Base-by-base conservation (phyloP, 2,797 vertebrate species). In the Hephaestus fuliginosus region DNA sequence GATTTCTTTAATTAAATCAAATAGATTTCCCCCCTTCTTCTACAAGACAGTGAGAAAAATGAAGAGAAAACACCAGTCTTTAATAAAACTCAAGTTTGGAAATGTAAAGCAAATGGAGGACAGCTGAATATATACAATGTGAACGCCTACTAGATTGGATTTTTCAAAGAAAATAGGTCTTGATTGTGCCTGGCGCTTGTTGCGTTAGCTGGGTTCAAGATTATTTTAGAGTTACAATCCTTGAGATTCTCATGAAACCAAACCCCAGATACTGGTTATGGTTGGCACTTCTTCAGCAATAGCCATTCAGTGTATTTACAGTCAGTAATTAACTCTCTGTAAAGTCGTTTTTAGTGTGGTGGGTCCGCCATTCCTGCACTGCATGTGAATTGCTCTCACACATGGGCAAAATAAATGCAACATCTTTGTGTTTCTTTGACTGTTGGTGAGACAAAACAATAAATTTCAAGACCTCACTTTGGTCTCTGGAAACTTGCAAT, bases 1-100 rank as follows among this genome's bases (percentile, higher is more conserved):
- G 51, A 67, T 65, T 48, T 72, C 55, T 60, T 56, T 69, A 56
- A 83, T 87, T 78, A 63, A 80, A 72, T 80, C 43, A 46, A 61
- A 80, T 78, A 17, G 48, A 77, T 49, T 46, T 9, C 18, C 12
- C 5, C n/a, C 7, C 30, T 33, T 5, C 28, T 57, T 43, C 65
- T 25, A 53, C 15, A 48, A 49, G n/a, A 57, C 39, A 25, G 68
- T 36, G 48, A 43, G 68, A 74, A 2, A 84, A 81, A 78, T 63
- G 30, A 66, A 17, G 60, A 60, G 12, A 81, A 78, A 84, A 86
- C 69, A 78, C 20, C 15, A 20, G 46, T 68, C 46, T 71, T 73
- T 82, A 74, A 70, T 82, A 77, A 82, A 70, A 66, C 15, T 62
- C 46, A 30, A 14, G 28, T 74, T 84, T 82, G 44, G 30, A 60